A percentile compares a stretch with the other conserved stretches of the same genome.
Evolutionary conservation across 2,888 invertebrate genomes (phyloP).

Genomic region (Trachelus stipa): DNA sequence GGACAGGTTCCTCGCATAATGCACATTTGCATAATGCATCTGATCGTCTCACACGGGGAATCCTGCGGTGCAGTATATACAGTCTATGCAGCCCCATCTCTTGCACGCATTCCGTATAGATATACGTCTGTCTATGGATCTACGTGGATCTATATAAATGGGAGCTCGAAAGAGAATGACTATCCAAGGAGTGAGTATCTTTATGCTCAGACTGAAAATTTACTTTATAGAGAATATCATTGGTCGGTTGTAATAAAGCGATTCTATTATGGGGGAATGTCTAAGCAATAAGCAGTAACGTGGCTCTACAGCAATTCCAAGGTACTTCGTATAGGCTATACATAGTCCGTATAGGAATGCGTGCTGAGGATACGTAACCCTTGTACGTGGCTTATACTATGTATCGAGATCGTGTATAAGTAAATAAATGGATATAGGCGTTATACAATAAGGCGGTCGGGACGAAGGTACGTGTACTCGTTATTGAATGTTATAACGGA

Average conservation of each 20-base stretch:
- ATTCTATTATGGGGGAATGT: conserved; percentile 36
- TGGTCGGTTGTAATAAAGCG: conserved; percentile 33
- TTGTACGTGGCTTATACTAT: conserved; percentile 1
- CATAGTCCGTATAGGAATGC: conserved; percentile 12
- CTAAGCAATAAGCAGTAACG: conserved; percentile 43
- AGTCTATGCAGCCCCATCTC: not conserved
- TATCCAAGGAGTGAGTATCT: not conserved
- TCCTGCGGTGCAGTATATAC: not conserved
- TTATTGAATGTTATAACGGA: not conserved
- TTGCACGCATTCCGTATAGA: not conserved
- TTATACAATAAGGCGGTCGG: not conserved
- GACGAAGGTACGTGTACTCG: not conserved
- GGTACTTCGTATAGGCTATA: not conserved
- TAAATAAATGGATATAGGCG: not conserved
- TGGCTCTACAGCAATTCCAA: conserved; percentile 22
- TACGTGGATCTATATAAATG: not conserved
- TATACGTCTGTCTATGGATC: not conserved
- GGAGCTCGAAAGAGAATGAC: not conserved
- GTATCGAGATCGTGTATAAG: not conserved
- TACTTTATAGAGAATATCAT: conserved; percentile 23
- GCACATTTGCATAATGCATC: not conserved
- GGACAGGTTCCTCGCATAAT: not conserved
- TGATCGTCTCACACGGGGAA: not conserved
- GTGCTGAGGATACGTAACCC: conserved; percentile 11
- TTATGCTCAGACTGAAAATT: not conserved